Conservation (phyloP, 2,113 vertebrate genomes). For the Boulengeromyrus knoepffleri region DNA sequence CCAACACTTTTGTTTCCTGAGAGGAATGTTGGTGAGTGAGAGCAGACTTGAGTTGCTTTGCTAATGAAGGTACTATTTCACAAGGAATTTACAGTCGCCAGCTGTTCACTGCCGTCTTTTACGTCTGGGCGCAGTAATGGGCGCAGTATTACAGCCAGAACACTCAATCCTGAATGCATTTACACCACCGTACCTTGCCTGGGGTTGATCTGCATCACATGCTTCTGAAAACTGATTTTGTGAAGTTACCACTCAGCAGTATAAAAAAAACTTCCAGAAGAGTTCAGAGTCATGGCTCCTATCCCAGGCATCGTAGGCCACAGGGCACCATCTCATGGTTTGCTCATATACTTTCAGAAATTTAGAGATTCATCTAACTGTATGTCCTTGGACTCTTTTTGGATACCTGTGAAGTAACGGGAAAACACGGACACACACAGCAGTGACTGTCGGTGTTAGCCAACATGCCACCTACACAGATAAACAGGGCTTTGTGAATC, state of each 20-base stretch:
- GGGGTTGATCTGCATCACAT: neutral
- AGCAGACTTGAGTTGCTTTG: neutral
- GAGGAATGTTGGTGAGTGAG: neutral
- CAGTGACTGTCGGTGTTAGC: neutral
- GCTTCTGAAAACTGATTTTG: neutral
- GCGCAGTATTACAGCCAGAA: neutral
- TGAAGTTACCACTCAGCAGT: neutral
- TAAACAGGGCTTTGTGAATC: neutral
- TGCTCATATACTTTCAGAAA: neutral
- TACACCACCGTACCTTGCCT: neutral
- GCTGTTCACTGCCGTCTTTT: neutral
- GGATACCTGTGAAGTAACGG: neutral
- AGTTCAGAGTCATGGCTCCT: neutral
- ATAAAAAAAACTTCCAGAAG: neutral
- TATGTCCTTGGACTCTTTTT: neutral
- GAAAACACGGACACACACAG: neutral
- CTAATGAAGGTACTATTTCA: neutral
- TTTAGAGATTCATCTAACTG: neutral
- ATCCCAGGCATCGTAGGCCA: neutral
- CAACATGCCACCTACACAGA: neutral
- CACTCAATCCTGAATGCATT: neutral
- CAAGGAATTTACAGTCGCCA: neutral
- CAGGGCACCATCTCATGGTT: neutral
- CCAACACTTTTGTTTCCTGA: neutral
- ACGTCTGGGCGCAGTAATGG: neutral